Evolutionary conservation across 2,797 vertebrate genomes (phyloP).

Genomic region (Clarias fuscus): DNA sequence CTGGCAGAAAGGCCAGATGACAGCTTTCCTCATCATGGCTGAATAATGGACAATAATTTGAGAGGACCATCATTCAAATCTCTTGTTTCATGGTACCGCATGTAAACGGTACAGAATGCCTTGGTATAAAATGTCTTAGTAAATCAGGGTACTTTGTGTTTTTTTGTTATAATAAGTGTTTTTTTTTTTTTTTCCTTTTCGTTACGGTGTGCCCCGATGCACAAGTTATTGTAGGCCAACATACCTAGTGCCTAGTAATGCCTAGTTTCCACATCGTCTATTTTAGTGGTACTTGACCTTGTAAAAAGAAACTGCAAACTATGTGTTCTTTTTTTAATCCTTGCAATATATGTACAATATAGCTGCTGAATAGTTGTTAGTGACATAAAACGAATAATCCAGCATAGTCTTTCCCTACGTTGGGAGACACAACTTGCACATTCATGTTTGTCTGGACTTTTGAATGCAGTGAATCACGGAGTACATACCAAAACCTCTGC

Average conservation of each 20-base stretch:
- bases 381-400: slow-evolving; percentile 77
- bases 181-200: slow-evolving; percentile 63
- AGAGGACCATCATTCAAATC: slow-evolving; percentile 24
- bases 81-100: slow-evolving; percentile 44
- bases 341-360: slow-evolving; percentile 68
- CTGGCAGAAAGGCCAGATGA: slow-evolving; percentile 28
- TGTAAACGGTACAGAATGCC: slow-evolving; percentile 71
- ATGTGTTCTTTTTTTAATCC: slow-evolving; percentile 39
- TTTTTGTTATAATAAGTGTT: slow-evolving; percentile 65
- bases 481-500: slow-evolving; percentile 64
- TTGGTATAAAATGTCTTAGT: slow-evolving; percentile 78
- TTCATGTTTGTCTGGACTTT: slow-evolving; percentile 78
- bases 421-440: slow-evolving; percentile 79
- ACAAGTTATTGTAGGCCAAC: slow-evolving; percentile 73
- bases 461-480: slow-evolving; percentile 67
- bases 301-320: slow-evolving; percentile 79
- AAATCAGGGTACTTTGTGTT: slow-evolving; percentile 78
- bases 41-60: slow-evolving; percentile 22
- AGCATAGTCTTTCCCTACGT: slow-evolving; percentile 75
- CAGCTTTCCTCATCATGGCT: slow-evolving; percentile 21
- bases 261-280: slow-evolving; percentile 81
- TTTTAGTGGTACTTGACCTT: slow-evolving; percentile 81
- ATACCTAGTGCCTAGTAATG: slow-evolving; percentile 82
- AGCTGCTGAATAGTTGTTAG: slow-evolving; percentile 74
- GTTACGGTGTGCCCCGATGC: slow-evolving; percentile 76